Percentiles rank a stretch among this genome's conserved stretches.
Conservation (phyloP, 2,888 invertebrate species). For the Aethes cnicana region DNA sequence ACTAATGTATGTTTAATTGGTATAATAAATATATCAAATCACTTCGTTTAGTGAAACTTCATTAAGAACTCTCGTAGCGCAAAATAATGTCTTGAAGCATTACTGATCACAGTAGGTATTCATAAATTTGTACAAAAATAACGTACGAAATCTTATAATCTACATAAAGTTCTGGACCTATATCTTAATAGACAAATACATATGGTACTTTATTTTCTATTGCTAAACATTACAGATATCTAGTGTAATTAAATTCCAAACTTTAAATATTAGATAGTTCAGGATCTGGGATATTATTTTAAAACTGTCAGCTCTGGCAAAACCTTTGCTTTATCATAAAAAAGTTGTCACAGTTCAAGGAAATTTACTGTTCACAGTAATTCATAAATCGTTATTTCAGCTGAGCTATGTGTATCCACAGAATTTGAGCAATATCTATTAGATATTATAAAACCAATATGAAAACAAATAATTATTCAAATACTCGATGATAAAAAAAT, state of each 20-base stretch:
- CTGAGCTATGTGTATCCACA: background rate
- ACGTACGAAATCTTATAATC: constrained; percentile 14
- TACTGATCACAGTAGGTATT: constrained; percentile 12
- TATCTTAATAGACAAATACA: constrained; percentile 6
- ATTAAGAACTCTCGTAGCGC: constrained; percentile 7
- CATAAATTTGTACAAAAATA: constrained; percentile 18
- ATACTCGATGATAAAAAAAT: constrained; percentile 35
- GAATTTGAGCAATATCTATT: constrained; percentile 11
- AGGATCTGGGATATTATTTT: constrained; percentile 4
- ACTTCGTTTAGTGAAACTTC: constrained; percentile 44
- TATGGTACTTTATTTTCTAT: constrained; percentile 4
- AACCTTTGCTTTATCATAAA: too few species aligned
- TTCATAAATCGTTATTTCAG: constrained; percentile 6
- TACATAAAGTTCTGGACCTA: constrained; percentile 19
- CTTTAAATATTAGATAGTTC: background rate
- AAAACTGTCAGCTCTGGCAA: too few species aligned
- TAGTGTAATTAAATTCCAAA: background rate
- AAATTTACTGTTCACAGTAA: background rate
- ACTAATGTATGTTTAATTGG: constrained; percentile 41
- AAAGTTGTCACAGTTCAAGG: too few species aligned
- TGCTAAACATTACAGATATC: constrained; percentile 2
- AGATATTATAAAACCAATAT: constrained; percentile 1
- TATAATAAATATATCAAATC: constrained; percentile 42
- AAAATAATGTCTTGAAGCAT: constrained; percentile 26
- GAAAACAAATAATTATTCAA: background rate